Percentiles rank a stretch among this genome's conserved stretches.
phyloP scores from a whole-genome alignment of 2,797 vertebrate genomes.

The Pterois miles region DNA sequence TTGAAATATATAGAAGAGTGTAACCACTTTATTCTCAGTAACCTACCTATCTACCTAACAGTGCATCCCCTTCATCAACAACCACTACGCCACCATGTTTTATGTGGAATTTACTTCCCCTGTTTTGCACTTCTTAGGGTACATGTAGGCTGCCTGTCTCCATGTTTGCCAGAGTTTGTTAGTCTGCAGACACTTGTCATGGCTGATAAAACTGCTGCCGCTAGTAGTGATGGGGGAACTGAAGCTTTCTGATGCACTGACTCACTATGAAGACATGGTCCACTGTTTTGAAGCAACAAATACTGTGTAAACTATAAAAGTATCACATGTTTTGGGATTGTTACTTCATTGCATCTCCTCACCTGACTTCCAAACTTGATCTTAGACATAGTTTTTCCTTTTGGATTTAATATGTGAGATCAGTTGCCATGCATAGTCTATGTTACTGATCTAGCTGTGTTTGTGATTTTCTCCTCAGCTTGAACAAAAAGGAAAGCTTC shows the following conservation, averaged over 20 bases:
- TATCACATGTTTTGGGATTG: neutral
- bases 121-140: neutral
- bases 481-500: constrained; percentile 93
- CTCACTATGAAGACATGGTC: neutral
- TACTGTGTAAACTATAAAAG: neutral
- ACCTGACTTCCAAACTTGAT: neutral
- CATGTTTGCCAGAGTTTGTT: neutral
- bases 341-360: neutral
- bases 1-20: too few relatives aligned
- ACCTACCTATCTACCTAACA: too few relatives aligned
- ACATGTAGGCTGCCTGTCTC: neutral
- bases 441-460: constrained; percentile 12
- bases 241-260: neutral
- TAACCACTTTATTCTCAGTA: too few relatives aligned
- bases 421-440: neutral
- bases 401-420: neutral
- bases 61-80: too few relatives aligned
- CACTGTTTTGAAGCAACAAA: neutral
- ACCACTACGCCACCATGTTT: neutral
- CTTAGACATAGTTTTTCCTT: neutral
- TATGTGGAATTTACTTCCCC: neutral
- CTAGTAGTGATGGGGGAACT: neutral
- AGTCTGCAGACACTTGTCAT: neutral
- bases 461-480: constrained; percentile 79
- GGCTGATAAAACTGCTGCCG: neutral